phyloP scores from a whole-genome alignment of 2,888 invertebrate species.

The Sinopyrophorus schimmeli region DNA sequence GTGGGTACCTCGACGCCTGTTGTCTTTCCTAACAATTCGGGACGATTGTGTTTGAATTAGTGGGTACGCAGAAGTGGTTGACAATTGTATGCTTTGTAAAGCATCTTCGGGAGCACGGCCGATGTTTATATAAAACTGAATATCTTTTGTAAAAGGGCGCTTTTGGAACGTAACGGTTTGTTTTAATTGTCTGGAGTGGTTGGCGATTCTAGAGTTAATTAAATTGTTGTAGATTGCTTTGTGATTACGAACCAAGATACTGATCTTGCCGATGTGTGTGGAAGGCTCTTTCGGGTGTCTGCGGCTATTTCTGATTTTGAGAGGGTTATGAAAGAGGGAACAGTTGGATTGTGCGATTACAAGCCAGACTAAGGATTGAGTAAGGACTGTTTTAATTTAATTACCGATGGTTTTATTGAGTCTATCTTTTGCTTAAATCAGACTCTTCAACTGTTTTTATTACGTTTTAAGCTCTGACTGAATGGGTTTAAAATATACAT shows the following conservation, averaged over 20 bases:
- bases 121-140: slow-evolving; percentile 87
- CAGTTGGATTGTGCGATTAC: slow-evolving; percentile 23
- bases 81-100: slow-evolving; percentile 69
- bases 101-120: slow-evolving; percentile 69
- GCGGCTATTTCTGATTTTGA: slow-evolving; percentile 69
- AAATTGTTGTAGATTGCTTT: slow-evolving; percentile 64
- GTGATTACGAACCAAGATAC: slow-evolving; percentile 73
- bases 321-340: slow-evolving; percentile 57
- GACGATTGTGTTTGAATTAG: slow-evolving; percentile 57
- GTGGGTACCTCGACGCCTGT: slow-evolving; percentile 65
- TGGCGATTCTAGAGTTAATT: background rate
- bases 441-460: too few relatives aligned
- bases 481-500: too few relatives aligned
- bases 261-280: slow-evolving; percentile 73
- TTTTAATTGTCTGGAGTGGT: background rate
- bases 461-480: too few relatives aligned
- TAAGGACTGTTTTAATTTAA: too few relatives aligned
- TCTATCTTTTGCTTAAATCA: too few relatives aligned
- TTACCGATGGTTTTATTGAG: too few relatives aligned
- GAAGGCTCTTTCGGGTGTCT: slow-evolving; percentile 69
- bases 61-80: slow-evolving; percentile 69
- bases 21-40: slow-evolving; percentile 54
- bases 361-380: slow-evolving; percentile 29
- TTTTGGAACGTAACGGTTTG: slow-evolving; percentile 58
- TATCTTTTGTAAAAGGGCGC: slow-evolving; percentile 84